These are phyloP conservation scores for Cryptomyrus ogoouensis DNA, from an alignment of 2,113 vertebrate genomes.

Conservation along the genomic window DNA sequence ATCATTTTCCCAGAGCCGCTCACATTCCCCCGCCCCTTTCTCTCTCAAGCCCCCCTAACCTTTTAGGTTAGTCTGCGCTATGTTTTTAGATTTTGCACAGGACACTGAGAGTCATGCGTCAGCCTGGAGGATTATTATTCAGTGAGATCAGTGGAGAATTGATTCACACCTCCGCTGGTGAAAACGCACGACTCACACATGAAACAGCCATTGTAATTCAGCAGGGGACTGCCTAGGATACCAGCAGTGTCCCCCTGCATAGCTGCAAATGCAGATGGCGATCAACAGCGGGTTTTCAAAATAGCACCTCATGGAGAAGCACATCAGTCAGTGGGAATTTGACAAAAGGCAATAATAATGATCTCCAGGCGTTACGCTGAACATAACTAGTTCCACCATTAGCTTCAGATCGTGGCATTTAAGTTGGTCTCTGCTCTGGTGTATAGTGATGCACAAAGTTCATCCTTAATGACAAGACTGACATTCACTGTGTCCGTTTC, in stretches of 20 bases:
- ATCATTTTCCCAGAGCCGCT: background rate
- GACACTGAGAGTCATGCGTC: background rate
- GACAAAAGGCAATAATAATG: background rate
- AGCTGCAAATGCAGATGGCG: background rate
- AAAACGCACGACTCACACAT: background rate
- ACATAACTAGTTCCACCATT: background rate
- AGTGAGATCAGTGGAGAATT: background rate
- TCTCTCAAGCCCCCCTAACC: background rate
- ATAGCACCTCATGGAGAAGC: background rate
- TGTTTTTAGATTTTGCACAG: background rate
- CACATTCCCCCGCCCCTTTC: background rate
- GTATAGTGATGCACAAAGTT: background rate
- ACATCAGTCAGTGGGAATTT: background rate
- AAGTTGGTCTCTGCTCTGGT: background rate
- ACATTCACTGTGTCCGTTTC: background rate
- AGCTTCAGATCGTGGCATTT: background rate
- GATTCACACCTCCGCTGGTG: background rate
- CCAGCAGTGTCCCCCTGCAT: background rate
- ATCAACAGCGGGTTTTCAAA: background rate
- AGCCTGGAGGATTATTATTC: background rate
- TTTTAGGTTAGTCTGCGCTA: background rate
- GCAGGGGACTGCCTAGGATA: background rate
- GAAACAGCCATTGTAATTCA: background rate
- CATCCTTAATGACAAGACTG: conserved; percentile 4
- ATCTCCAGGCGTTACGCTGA: background rate